Evolutionary conservation across 1,140 invertebrate species (phyloP).

Genomic region (Gerris buenoi): DNA sequence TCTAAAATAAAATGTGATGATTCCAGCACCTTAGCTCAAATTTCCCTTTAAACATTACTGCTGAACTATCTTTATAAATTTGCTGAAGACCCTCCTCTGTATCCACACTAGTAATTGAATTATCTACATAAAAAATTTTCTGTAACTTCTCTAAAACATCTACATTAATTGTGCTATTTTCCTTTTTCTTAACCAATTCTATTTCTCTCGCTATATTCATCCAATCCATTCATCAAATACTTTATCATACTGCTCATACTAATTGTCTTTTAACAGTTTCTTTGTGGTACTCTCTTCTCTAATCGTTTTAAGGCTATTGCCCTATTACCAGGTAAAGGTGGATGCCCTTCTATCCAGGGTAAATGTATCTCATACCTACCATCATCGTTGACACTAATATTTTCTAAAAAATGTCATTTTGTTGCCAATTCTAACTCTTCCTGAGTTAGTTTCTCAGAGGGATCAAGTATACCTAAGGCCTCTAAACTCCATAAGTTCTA

Average conservation of each 20-base stretch:
- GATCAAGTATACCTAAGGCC: neutral
- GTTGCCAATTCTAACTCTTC: neutral
- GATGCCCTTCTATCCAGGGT: neutral
- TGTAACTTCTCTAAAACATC: neutral
- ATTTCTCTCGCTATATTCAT: neutral
- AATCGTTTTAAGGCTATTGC: neutral
- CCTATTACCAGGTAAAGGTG: neutral
- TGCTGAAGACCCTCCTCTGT: neutral
- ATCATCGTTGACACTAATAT: neutral
- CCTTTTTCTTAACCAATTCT: neutral
- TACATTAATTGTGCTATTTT: neutral
- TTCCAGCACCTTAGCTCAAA: neutral
- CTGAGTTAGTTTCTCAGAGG: neutral
- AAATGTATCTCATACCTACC: neutral
- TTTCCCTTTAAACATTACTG: slow-evolving; percentile 14
- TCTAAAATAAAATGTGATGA: neutral
- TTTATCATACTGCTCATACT: neutral
- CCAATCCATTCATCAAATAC: neutral
- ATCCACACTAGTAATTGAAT: too few species aligned
- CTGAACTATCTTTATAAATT: neutral
- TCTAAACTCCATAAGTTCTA: neutral
- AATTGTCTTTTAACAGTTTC: neutral
- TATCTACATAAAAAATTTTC: neutral
- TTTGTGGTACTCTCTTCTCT: neutral
- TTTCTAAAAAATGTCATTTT: neutral